Conservation (phyloP, 2,888 invertebrate genomes). For the Apocheima hispidaria region DNA sequence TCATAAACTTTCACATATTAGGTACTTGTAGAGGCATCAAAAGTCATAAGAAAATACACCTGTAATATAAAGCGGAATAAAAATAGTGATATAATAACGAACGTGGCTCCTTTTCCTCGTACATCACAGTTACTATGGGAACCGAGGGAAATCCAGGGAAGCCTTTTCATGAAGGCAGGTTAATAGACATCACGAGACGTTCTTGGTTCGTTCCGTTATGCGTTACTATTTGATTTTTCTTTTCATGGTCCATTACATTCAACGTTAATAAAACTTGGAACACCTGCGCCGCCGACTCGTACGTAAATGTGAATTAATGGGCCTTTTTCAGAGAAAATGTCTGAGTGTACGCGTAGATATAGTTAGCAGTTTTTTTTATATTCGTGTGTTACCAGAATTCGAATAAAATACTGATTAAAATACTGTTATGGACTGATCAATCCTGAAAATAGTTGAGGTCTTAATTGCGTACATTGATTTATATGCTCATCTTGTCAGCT, state of each 20-base stretch:
- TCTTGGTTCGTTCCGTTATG: background rate
- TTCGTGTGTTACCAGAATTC: too few species aligned
- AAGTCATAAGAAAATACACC: slow-evolving; percentile 3
- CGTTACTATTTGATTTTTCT: slow-evolving; percentile 8
- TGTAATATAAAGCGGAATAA: slow-evolving; percentile 7
- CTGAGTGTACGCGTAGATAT: too few species aligned
- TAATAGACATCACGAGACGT: slow-evolving; percentile 1
- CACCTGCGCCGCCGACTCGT: background rate
- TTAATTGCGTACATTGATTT: too few species aligned
- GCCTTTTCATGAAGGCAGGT: slow-evolving; percentile 8
- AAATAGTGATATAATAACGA: slow-evolving; percentile 1
- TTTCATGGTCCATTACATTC: background rate
- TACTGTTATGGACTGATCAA: too few species aligned
- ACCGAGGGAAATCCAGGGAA: slow-evolving; percentile 11
- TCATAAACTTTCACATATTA: background rate
- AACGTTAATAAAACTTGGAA: background rate
- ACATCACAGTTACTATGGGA: slow-evolving; percentile 9
- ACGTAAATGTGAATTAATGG: too few species aligned
- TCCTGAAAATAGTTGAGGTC: too few species aligned
- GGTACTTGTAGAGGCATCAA: background rate
- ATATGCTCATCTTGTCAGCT: too few species aligned
- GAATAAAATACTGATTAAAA: too few species aligned
- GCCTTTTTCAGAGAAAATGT: too few species aligned
- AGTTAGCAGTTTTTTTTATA: too few species aligned
- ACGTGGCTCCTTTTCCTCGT: background rate